Conservation (phyloP, 2,797 vertebrate species). For the Malurus leucopterus region DNA sequence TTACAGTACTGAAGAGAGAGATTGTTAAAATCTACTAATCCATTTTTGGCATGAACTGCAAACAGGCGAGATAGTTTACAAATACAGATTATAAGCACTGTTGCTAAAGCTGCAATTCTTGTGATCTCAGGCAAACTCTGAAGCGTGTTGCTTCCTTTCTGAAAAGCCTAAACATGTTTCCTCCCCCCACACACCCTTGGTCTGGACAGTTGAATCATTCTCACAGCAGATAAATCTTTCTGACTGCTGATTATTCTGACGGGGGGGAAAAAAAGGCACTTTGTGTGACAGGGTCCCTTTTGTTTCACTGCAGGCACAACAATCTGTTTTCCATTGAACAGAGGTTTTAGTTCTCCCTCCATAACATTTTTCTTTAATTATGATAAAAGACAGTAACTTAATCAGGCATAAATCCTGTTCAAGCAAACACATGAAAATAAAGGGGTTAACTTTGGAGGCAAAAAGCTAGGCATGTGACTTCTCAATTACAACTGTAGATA, state of each 20-base stretch:
- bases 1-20: background rate
- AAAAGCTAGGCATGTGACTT: constrained; percentile 7
- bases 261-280: background rate
- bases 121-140: constrained; percentile 8
- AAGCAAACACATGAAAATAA: constrained; percentile 67
- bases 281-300: constrained; percentile 49
- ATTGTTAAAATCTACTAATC: constrained; percentile 35
- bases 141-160: constrained; percentile 21
- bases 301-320: constrained; percentile 61
- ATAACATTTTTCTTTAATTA: constrained; percentile 79
- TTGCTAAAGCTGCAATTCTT: background rate
- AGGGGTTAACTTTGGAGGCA: constrained; percentile 36
- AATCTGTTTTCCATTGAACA: constrained; percentile 72
- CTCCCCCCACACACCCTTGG: background rate
- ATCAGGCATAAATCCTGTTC: constrained; percentile 74
- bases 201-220: constrained; percentile 41
- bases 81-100: constrained; percentile 9
- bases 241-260: constrained; percentile 58
- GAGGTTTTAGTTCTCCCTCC: constrained; percentile 47
- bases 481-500: background rate
- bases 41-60: constrained; percentile 7
- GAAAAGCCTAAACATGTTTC: constrained; percentile 6
- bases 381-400: constrained; percentile 78
- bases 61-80: background rate
- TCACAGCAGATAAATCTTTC: constrained; percentile 58